Conservation (phyloP, 1,140 invertebrate genomes). For the Campoletis sonorensis region DNA sequence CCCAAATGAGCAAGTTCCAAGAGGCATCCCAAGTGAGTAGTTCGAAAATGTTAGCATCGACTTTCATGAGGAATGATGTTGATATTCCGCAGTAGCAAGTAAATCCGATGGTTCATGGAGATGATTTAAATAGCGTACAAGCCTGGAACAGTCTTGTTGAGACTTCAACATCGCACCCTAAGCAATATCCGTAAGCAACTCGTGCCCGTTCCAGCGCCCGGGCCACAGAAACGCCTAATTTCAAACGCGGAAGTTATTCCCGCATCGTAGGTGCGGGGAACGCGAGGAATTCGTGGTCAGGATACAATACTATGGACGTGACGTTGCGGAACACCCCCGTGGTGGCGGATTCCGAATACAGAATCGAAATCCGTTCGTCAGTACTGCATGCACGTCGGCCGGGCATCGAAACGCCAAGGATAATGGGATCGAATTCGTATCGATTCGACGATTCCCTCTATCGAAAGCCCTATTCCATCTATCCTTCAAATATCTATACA, state of each 20-base stretch:
- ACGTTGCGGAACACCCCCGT: slow-evolving; percentile 49
- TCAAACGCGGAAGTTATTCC: slow-evolving; percentile 51
- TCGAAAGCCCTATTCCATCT: slow-evolving; percentile 1
- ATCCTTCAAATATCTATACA: slow-evolving; percentile 15
- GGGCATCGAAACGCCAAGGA: slow-evolving; percentile 26
- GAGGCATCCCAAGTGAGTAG: too few species aligned
- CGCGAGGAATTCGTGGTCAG: slow-evolving; percentile 54
- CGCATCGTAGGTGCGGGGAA: slow-evolving; percentile 44
- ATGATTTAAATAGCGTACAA: background rate
- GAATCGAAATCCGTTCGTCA: slow-evolving; percentile 49
- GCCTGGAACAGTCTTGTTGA: background rate
- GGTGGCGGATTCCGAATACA: slow-evolving; percentile 46
- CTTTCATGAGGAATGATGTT: background rate
- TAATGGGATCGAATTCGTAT: slow-evolving; percentile 48
- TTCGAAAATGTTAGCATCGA: background rate
- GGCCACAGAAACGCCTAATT: slow-evolving; percentile 40
- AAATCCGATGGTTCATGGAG: background rate
- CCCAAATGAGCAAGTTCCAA: too few species aligned
- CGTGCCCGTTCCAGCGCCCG: slow-evolving; percentile 5
- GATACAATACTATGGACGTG: slow-evolving; percentile 44
- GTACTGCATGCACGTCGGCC: slow-evolving; percentile 15
- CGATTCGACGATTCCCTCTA: slow-evolving; percentile 37
- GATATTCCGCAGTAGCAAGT: background rate
- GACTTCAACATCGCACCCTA: background rate
- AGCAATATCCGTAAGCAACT: background rate